Base-by-base conservation (phyloP, 2,113 vertebrate species). In the Tylochromis polylepis region DNA sequence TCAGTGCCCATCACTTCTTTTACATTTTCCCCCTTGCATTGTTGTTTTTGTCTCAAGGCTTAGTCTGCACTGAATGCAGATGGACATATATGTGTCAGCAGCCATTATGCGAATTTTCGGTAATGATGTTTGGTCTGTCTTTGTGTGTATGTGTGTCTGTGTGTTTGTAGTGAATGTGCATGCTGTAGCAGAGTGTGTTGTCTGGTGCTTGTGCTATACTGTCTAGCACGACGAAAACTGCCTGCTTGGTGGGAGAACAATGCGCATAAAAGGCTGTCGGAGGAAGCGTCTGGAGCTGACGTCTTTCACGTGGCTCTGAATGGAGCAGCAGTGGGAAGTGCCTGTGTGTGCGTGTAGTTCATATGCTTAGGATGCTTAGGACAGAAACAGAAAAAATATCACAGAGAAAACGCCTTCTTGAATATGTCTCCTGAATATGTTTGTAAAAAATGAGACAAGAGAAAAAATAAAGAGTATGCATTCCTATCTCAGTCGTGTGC, bases 221-320 rank as follows among this genome's bases (percentile, higher is more conserved):
- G 91, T 93, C 89, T 93, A 81, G 86, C 90, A 59, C 60, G 14
- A 91, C 56, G 88, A 83, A 67, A 90, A 86, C 85, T 85, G 89
- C 49, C 91, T 89, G 88, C 86, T 12, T 65, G 36, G 65, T 67
- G 80, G 59, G 89, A 90, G 94, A 95, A 95, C 94, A 95, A 95
- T 94, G 93, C 90, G 92, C 92, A 95, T 92, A 91, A 95, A 95
- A 95, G 91, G 87, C 93, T 89, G 90, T 91, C 72, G 91, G 88
- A 91, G 91, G 92, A 94, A 94, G 88, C 87, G 94, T 95, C 92
- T 95, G 89, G 87, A 86, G 93, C 93, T 85, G 88, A 90, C 80
- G 87, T 88, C 92, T 92, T 91, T 92, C 89, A 92, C 90, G 67
- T 72, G 82, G 80, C 88, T 90, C 89, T 92, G 87, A 94, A 94